A percentile compares a stretch with the other conserved stretches of the same genome.
Conservation (phyloP, 1,140 invertebrate genomes). For the Pogonomyrmex californicus region DNA sequence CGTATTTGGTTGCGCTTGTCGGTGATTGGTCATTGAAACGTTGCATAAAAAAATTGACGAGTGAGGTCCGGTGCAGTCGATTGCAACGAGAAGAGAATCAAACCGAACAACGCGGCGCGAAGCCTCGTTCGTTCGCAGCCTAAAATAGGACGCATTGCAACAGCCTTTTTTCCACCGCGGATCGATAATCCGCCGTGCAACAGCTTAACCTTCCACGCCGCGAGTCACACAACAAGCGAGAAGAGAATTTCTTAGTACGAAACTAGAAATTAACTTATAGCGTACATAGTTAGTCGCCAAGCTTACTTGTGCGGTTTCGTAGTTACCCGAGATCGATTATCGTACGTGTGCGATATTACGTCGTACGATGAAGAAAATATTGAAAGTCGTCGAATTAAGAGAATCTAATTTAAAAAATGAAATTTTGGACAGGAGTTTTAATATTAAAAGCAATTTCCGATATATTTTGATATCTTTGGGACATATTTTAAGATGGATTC, state of each 20-base stretch:
- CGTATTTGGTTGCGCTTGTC: conserved; percentile 21
- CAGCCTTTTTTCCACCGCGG: conserved; percentile 62
- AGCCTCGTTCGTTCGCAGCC: conserved; percentile 56
- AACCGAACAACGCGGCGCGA: conserved; percentile 46
- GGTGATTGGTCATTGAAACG: conserved; percentile 50
- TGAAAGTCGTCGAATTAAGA: not conserved
- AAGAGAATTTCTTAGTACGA: conserved; percentile 55
- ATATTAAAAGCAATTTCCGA: not conserved
- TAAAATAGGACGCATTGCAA: conserved; percentile 63
- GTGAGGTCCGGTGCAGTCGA: conserved; percentile 5
- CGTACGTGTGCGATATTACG: not conserved
- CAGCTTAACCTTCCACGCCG: conserved; percentile 54
- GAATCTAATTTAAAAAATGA: not conserved
- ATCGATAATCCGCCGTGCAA: conserved; percentile 70
- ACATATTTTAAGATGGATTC: conserved; percentile 1
- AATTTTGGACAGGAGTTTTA: not conserved
- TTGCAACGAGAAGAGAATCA: conserved; percentile 39
- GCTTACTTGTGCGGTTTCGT: conserved; percentile 30
- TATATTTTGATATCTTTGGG: not conserved
- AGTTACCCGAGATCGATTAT: conserved; percentile 49
- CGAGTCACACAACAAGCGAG: conserved; percentile 36
- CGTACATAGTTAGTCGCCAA: conserved; percentile 12
- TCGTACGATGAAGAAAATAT: conserved; percentile 26
- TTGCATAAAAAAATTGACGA: conserved; percentile 54
- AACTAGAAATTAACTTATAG: conserved; percentile 52